Conservation (phyloP, 2,113 vertebrate genomes). For the Parotia lawesii region DNA sequence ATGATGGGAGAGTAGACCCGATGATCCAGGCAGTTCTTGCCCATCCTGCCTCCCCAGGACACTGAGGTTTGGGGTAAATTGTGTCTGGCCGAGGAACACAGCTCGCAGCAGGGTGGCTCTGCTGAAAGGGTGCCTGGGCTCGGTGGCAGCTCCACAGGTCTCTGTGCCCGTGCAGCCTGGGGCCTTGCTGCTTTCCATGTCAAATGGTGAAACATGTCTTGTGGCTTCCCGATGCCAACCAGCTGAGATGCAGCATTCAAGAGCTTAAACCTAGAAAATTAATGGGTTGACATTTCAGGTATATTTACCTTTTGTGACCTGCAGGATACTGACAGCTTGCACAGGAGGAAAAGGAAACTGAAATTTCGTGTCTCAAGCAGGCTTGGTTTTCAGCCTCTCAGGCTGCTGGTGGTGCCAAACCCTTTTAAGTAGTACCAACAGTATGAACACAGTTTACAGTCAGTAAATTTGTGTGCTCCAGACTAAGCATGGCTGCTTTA, state of each 20-base stretch:
- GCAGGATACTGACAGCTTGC: not conserved
- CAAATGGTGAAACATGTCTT: not conserved
- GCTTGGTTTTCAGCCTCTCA: not conserved
- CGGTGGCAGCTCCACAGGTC: not conserved
- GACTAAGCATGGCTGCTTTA: not conserved
- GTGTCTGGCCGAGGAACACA: rapidly evolving
- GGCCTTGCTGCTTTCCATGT: not conserved
- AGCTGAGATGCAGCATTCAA: not conserved
- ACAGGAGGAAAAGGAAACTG: not conserved
- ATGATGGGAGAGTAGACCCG: not conserved
- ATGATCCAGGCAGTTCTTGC: not conserved
- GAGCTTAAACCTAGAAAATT: not conserved
- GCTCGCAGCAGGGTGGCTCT: not conserved
- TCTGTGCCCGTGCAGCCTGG: rapidly evolving
- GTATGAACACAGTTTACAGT: not conserved
- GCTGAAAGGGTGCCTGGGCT: not conserved
- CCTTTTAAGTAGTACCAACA: not conserved
- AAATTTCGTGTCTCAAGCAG: not conserved
- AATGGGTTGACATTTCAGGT: not conserved
- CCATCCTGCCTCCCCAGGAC: not conserved
- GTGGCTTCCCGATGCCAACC: not conserved
- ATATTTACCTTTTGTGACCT: not conserved
- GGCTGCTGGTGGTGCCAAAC: not conserved
- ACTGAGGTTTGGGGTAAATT: not conserved
- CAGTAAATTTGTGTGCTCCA: not conserved